These are phyloP conservation scores for Sciurus vulgaris DNA, from an alignment of 2,797 vertebrate species.

Conservation along the genomic window DNA sequence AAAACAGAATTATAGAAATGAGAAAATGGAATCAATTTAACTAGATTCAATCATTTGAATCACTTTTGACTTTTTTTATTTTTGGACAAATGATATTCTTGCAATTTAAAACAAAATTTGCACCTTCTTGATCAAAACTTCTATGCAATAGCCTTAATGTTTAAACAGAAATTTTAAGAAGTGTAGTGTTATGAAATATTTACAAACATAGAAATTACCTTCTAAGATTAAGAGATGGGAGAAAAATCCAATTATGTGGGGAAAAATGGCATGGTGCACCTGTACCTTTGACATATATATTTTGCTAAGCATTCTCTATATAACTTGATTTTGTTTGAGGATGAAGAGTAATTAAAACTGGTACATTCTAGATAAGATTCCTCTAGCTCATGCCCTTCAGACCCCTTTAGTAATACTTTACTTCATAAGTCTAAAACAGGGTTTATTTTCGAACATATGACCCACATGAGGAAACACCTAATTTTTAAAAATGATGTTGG, in stretches of 20 bases:
- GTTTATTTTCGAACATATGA: background rate
- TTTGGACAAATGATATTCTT: slow-evolving; percentile 21
- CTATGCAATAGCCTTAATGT: background rate
- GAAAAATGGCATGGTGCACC: background rate
- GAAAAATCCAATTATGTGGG: background rate
- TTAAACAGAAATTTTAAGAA: slow-evolving; percentile 32
- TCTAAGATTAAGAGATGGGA: slow-evolving; percentile 13
- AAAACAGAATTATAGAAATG: background rate
- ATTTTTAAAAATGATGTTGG: background rate
- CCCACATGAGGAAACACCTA: background rate
- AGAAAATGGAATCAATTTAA: background rate
- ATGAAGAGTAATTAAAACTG: background rate
- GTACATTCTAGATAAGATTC: background rate
- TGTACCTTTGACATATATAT: background rate
- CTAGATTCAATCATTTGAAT: background rate
- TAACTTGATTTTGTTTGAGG: background rate
- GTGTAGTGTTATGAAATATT: background rate
- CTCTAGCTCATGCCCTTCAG: background rate
- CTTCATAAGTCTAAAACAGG: background rate
- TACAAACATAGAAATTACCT: background rate
- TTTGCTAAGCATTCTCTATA: too few species aligned
- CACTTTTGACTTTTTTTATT: background rate
- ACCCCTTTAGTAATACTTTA: background rate
- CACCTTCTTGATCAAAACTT: background rate
- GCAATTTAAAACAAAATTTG: background rate